Base-by-base conservation (phyloP, 2,888 invertebrate species). In the Dolomedes plantarius region DNA sequence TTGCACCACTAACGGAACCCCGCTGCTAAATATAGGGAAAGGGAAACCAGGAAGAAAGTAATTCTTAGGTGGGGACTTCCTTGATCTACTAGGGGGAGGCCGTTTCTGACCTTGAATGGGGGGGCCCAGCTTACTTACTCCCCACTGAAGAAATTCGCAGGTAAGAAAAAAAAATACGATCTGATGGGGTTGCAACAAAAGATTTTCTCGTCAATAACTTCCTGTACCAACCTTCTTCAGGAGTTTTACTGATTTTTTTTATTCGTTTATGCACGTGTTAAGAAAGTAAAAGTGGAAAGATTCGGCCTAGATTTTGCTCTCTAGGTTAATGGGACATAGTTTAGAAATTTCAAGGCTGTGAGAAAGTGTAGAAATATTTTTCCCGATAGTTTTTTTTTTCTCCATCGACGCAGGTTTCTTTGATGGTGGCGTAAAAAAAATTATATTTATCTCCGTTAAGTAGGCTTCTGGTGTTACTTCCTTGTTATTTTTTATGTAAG, bases 261-360 rank as follows among this genome's bases (percentile, higher is more conserved):
- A 23, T 67, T 41, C 23, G 11, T 23, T 27, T 28, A n/a, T 62
- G 36, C 68, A 50, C 67, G 23, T 28, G 13, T 23, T 56, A 56
- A 31, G 50, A 39, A 39, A 41, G 62, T 27, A 71, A 69, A 41
- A 75, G 75, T 75, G 29, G 75, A 75, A 62, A 39, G 5, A 73
- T 19, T 72, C 83, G 82, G 83, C 82, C 82, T 65, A 83, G 65
- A 56, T 83, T 76, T 82, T 69, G 19, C 32, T 82, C 76, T 71
- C 41, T 83, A 65, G 82, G 82, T 83, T 83, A 83, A 76, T 76
- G 71, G 82, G 65, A 36, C 82, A 83, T 75, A 75, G 19, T 72
- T 83, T 46, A 41, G 29, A 39, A 32, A 72, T 82, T 83, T 83
- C 82, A 83, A 83, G 82, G 82, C 82, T 76, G 23, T 76, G 82